phyloP scores from a whole-genome alignment of 2,888 invertebrate species.

The Linnaemya vulpina region DNA sequence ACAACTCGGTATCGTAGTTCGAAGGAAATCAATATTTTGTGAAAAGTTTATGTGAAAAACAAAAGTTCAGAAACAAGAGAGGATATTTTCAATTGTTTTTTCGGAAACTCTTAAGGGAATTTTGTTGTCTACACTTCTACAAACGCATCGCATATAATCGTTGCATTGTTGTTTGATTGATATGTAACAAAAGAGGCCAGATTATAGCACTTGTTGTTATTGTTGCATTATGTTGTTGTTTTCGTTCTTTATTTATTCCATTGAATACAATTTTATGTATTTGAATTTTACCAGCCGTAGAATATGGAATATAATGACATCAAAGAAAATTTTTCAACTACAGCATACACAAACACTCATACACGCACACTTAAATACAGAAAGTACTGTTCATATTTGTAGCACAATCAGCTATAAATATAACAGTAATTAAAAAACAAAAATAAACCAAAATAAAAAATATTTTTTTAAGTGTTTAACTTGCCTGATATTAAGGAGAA shows the following conservation, averaged over 20 bases:
- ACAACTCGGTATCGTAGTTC: slow-evolving; percentile 1
- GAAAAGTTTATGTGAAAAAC: slow-evolving; percentile 31
- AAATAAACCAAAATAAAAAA: too few relatives aligned
- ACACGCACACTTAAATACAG: background rate
- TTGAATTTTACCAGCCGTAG: slow-evolving; percentile 4
- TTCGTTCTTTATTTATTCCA: slow-evolving; percentile 1
- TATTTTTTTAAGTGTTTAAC: too few relatives aligned
- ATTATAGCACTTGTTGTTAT: slow-evolving; percentile 53
- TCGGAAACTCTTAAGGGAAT: slow-evolving; percentile 41
- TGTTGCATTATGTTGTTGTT: background rate
- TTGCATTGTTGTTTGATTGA: slow-evolving; percentile 26
- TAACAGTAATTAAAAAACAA: too few relatives aligned
- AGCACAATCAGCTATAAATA: background rate
- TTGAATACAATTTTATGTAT: slow-evolving; percentile 33
- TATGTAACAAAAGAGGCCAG: slow-evolving; percentile 29
- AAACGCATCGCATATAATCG: background rate
- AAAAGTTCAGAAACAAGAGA: background rate
- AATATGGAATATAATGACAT: slow-evolving; percentile 22
- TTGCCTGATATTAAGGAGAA: too few relatives aligned
- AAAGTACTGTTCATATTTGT: background rate
- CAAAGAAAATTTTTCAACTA: slow-evolving; percentile 26
- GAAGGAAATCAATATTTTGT: slow-evolving; percentile 35
- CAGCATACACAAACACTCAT: background rate
- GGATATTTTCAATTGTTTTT: background rate
- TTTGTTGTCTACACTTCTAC: background rate